A percentile compares a stretch with the other conserved stretches of the same genome.
Evolutionary conservation across 2,888 invertebrate genomes (phyloP).

Genomic region (Aelia acuminata): DNA sequence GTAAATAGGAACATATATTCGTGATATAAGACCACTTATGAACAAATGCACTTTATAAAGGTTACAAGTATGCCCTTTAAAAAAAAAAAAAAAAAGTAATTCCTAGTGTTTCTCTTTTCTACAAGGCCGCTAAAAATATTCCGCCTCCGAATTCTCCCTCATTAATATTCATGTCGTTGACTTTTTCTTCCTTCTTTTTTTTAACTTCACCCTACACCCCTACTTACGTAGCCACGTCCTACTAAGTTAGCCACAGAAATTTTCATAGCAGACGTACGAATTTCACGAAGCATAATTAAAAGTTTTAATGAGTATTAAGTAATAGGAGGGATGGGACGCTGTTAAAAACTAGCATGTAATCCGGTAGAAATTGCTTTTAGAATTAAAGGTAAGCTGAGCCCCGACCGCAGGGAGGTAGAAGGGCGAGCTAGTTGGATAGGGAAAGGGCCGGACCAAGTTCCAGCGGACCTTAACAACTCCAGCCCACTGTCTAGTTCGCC

Average conservation of each 20-base stretch:
- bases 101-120: not conserved
- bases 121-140: constrained; percentile 37
- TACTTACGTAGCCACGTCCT: not conserved
- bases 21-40: not conserved
- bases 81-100: not conserved
- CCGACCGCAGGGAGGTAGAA: not conserved
- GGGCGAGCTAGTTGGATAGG: not conserved
- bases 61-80: not conserved
- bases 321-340: not conserved
- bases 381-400: constrained; percentile 7
- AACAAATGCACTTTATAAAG: not conserved
- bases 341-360: constrained; percentile 25
- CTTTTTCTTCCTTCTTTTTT: not conserved
- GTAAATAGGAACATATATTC: not conserved
- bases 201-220: not conserved
- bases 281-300: constrained; percentile 12
- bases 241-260: not conserved
- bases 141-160: constrained; percentile 11
- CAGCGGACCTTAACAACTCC: constrained; percentile 18
- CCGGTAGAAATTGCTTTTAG: not conserved
- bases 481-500: constrained; percentile 14
- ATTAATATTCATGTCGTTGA: constrained; percentile 40
- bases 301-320: not conserved
- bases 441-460: constrained; percentile 16
- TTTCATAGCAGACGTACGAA: not conserved